Conservation (phyloP, 2,797 vertebrate genomes). For the Muscicapa comitata region DNA sequence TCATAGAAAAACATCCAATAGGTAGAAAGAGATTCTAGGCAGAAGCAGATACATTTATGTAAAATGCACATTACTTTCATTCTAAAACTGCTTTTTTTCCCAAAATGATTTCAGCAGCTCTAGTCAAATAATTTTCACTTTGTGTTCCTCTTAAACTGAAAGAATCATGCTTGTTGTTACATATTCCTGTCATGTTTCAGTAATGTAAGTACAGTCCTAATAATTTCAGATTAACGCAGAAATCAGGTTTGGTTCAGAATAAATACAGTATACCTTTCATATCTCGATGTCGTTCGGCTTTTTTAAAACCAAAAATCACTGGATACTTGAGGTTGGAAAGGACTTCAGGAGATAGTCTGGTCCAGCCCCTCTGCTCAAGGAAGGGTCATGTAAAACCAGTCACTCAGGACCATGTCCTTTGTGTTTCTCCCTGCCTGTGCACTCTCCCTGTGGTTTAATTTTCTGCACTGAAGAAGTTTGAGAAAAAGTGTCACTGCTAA, state of each 20-base stretch:
- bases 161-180: not conserved
- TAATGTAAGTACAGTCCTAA: not conserved
- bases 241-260: not conserved
- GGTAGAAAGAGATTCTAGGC: not conserved
- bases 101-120: not conserved
- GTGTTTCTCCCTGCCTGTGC: not conserved
- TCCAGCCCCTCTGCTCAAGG: not conserved
- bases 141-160: not conserved
- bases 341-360: not conserved
- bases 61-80: not conserved
- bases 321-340: not conserved
- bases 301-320: not conserved
- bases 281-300: not conserved
- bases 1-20: not conserved
- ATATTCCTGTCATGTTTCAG: not conserved
- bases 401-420: not conserved
- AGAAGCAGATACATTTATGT: not conserved
- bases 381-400: not conserved
- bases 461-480: not conserved
- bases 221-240: not conserved
- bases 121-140: not conserved
- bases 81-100: not conserved
- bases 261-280: not conserved
- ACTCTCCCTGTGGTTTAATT: not conserved
- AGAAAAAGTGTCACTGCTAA: not conserved